Conservation (phyloP, 2,888 invertebrate genomes). For the Caenorhabditis sp. region DNA sequence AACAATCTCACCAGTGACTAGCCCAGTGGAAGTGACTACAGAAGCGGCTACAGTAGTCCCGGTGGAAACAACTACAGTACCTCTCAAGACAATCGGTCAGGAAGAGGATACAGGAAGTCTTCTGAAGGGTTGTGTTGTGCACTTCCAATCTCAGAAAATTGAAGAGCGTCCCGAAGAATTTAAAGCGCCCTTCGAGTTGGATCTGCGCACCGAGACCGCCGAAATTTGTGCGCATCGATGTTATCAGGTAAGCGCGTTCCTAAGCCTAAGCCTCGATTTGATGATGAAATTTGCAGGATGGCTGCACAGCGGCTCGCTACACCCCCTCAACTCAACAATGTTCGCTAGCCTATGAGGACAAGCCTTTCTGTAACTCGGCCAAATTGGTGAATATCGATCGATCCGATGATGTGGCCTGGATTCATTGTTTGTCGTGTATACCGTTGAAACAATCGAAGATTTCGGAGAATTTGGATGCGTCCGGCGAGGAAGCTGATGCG, state of each 20-base stretch:
- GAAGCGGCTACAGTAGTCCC: not conserved
- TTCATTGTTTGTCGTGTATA: conserved; percentile 62
- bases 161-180: conserved; percentile 49
- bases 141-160: conserved; percentile 58
- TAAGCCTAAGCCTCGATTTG: no score
- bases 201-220: conserved; percentile 41
- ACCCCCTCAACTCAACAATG: conserved; percentile 49
- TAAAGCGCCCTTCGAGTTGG: conserved; percentile 51
- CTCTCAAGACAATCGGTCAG: conserved; percentile 17
- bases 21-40: not conserved
- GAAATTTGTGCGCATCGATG: conserved; percentile 61
- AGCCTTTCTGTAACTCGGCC: conserved; percentile 49
- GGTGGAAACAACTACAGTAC: not conserved
- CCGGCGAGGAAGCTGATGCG: not conserved
- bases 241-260: conserved; percentile 61
- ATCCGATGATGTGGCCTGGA: conserved; percentile 49
- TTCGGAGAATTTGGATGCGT: conserved; percentile 14
- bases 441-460: not conserved
- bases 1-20: conserved; percentile 7
- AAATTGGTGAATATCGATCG: conserved; percentile 39
- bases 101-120: conserved; percentile 28
- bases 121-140: conserved; percentile 55
- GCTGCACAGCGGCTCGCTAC: conserved; percentile 61
- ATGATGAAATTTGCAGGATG: conserved; percentile 59
- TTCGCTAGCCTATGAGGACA: conserved; percentile 58